phyloP scores from a whole-genome alignment of 2,888 invertebrate genomes.

The Maniola hyperantus region DNA sequence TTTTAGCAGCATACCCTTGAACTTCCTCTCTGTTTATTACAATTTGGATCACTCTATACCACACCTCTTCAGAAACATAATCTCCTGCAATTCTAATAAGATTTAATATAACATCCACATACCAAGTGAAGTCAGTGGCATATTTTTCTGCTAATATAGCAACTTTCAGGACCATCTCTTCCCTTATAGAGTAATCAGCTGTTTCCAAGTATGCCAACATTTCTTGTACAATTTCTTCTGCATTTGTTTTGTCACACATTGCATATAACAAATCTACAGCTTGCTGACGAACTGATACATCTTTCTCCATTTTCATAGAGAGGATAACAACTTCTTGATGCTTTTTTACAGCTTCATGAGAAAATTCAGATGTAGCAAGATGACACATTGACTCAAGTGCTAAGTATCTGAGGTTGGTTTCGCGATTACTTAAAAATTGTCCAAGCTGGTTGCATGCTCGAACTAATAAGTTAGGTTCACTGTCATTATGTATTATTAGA shows the following conservation, averaged over 20 bases:
- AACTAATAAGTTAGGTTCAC: constrained; percentile 97
- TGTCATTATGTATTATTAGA: constrained; percentile 99
- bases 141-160: constrained; percentile 99
- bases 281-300: constrained; percentile 98
- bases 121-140: constrained; percentile 99
- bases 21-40: constrained; percentile 99
- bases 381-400: constrained; percentile 99
- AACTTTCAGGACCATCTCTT: constrained; percentile 99
- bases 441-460: constrained; percentile 99
- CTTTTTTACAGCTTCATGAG: constrained; percentile 99
- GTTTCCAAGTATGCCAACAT: constrained; percentile 99
- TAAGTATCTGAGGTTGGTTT: constrained; percentile 98
- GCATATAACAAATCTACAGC: constrained; percentile 99
- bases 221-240: constrained; percentile 99
- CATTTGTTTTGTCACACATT: constrained; percentile 99
- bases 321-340: constrained; percentile 99
- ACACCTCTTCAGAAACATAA: constrained; percentile 99
- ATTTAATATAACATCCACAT: constrained; percentile 98
- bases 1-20: constrained; percentile 99
- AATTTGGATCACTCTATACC: constrained; percentile 99
- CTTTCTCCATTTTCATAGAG: constrained; percentile 99
- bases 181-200: constrained; percentile 99
- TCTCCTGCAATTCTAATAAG: constrained; percentile 99
- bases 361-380: constrained; percentile 99
- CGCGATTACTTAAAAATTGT: constrained; percentile 97